Evolutionary conservation across 2,888 invertebrate genomes (phyloP).

Genomic region (Theristus sp.): DNA sequence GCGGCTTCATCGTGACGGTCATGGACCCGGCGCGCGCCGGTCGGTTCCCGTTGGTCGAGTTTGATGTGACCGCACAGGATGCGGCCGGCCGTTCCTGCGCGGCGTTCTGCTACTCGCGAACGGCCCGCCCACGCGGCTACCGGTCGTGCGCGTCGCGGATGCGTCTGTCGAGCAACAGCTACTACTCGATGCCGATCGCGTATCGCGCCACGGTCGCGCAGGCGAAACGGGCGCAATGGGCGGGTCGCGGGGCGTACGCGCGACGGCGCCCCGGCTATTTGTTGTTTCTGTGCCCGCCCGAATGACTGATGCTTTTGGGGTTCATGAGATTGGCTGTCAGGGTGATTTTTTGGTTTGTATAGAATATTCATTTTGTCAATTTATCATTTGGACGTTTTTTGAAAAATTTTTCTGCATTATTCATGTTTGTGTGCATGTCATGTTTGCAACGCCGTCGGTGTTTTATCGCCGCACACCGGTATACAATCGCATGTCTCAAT

Average conservation of each 20-base stretch:
- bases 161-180: slow-evolving; percentile 5
- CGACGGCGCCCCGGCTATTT: slow-evolving; percentile 4
- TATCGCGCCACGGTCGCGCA: not conserved
- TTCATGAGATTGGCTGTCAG: too few species aligned
- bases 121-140: slow-evolving; percentile 2
- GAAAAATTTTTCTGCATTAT: too few species aligned
- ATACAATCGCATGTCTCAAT: too few species aligned
- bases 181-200: slow-evolving; percentile 5
- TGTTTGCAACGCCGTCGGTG: too few species aligned
- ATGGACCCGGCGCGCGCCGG: slow-evolving; percentile 6
- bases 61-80: not conserved
- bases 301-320: too few species aligned
- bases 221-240: slow-evolving; percentile 5
- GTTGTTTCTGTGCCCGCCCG: slow-evolving; percentile 4
- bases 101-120: slow-evolving; percentile 3
- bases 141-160: not conserved
- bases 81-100: slow-evolving; percentile 2
- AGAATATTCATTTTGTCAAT: not conserved
- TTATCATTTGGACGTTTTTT: too few species aligned
- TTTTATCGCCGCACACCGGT: too few species aligned
- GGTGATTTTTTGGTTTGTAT: not conserved
- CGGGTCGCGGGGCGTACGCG: slow-evolving; percentile 1
- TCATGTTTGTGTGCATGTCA: too few species aligned
- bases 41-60: slow-evolving; percentile 5
- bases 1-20: slow-evolving; percentile 2